These are phyloP conservation scores for Polymixis flavicincta DNA, from an alignment of 2,888 invertebrate species.

Conservation along the genomic window DNA sequence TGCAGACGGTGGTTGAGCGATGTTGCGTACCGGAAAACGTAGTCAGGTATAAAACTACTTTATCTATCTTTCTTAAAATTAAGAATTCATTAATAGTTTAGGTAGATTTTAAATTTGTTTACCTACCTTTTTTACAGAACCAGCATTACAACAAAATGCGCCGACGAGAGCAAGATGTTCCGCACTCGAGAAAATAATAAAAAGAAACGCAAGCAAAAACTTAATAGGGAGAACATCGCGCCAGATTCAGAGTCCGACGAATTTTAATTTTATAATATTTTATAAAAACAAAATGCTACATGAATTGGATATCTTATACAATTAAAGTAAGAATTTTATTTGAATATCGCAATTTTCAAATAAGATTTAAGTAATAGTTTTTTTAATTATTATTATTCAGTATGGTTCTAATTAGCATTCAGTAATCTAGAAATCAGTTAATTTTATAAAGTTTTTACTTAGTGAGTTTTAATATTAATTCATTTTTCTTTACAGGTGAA, in stretches of 20 bases:
- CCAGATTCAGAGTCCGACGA: constrained; percentile 67
- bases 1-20: constrained; percentile 85
- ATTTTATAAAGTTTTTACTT: background rate
- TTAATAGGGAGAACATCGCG: constrained; percentile 70
- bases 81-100: background rate
- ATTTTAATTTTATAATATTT: constrained; percentile 27
- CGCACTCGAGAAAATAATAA: constrained; percentile 76
- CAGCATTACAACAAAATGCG: constrained; percentile 91
- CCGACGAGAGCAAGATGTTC: constrained; percentile 91
- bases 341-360: background rate
- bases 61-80: background rate
- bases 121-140: constrained; percentile 74
- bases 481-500: constrained; percentile 8
- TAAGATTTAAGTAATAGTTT: background rate
- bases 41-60: constrained; percentile 71
- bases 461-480: background rate
- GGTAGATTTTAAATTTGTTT: background rate
- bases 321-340: constrained; percentile 16
- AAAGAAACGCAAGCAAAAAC: constrained; percentile 65
- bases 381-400: background rate
- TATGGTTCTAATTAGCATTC: too few relatives aligned
- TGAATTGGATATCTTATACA: background rate
- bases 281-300: background rate
- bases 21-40: constrained; percentile 77
- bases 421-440: background rate